Conservation (phyloP, 2,113 vertebrate species). For the Dromiciops gliroides region DNA sequence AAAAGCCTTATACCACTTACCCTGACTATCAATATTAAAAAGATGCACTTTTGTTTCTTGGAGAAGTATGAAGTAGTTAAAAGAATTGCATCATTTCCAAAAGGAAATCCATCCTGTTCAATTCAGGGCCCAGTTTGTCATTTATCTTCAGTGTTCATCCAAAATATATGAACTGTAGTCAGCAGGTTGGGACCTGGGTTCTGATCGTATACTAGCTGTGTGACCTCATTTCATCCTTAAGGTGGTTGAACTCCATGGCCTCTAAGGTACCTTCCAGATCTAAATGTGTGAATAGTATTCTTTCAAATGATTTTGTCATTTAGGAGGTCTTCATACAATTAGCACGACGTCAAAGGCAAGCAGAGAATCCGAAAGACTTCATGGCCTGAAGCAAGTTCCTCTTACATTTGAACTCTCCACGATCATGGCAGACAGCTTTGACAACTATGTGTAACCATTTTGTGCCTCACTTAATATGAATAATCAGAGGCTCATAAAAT, state of each 20-base stretch:
- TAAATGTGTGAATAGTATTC: background rate
- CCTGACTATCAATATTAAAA: background rate
- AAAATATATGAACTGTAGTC: background rate
- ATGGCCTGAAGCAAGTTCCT: background rate
- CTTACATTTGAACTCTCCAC: background rate
- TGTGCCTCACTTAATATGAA: background rate
- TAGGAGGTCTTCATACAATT: background rate
- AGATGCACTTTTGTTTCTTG: background rate
- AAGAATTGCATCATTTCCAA: background rate
- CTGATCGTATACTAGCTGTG: background rate
- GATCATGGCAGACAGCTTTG: background rate
- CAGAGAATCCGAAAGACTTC: background rate
- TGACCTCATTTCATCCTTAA: background rate
- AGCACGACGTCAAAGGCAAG: background rate
- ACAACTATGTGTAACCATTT: background rate
- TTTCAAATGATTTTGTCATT: background rate
- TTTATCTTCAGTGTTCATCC: background rate
- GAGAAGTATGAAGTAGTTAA: background rate
- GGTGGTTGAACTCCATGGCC: background rate
- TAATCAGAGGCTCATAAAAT: background rate
- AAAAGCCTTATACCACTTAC: background rate
- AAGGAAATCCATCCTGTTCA: background rate
- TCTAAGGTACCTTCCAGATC: background rate
- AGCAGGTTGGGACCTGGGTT: background rate
- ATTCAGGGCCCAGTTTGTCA: background rate